Conservation (phyloP, 2,888 invertebrate species). For the Eilema depressum region DNA sequence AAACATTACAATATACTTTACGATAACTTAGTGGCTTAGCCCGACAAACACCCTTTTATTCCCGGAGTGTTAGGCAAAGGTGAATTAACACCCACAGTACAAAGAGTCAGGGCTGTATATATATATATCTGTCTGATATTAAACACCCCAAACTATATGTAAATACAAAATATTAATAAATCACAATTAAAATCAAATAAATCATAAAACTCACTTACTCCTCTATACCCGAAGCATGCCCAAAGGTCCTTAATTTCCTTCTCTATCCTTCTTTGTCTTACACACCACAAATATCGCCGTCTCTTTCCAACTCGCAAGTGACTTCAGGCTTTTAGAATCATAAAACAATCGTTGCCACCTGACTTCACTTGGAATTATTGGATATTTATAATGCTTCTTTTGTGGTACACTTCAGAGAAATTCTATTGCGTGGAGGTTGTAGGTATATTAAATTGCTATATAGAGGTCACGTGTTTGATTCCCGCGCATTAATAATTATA, state of each 20-base stretch:
- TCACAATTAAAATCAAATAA: no score
- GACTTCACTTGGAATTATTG: conserved; percentile 33
- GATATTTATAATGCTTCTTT: neutral
- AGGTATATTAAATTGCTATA: no score
- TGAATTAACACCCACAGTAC: no score
- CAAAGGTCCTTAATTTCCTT: conserved; percentile 78
- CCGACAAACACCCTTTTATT: no score
- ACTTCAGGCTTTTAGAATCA: conserved; percentile 59
- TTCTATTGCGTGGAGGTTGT: neutral
- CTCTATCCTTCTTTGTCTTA: conserved; percentile 59
- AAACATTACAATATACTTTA: no score
- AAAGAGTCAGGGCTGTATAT: no score
- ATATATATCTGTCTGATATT: no score
- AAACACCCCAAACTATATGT: no score
- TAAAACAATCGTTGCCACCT: conserved; percentile 28
- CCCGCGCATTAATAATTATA: neutral
- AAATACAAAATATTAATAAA: no score
- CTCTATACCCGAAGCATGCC: conserved; percentile 49
- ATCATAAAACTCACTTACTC: conserved; percentile 1
- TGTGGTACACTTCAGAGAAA: neutral
- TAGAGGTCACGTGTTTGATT: no score
- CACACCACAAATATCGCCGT: conserved; percentile 37
- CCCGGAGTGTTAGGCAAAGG: no score
- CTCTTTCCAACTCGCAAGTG: conserved; percentile 65
- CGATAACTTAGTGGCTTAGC: no score